phyloP scores from a whole-genome alignment of 2,888 invertebrate genomes.

The Branchellion lobata region DNA sequence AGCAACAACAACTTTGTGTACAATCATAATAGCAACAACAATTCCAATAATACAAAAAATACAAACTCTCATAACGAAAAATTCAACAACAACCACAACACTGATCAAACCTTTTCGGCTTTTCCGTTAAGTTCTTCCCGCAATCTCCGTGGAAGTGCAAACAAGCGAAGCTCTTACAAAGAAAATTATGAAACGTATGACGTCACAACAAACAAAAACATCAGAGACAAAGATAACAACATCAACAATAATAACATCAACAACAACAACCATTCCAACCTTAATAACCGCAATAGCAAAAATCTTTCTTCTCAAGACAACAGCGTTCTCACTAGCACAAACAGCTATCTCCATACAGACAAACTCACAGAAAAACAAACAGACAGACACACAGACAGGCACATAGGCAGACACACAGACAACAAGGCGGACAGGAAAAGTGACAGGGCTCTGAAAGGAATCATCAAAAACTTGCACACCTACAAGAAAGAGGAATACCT shows the following conservation, averaged over 20 bases:
- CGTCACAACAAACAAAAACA: neutral
- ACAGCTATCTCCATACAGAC: no score
- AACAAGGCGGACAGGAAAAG: neutral
- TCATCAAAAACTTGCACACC: neutral
- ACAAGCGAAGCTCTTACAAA: neutral
- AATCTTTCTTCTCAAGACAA: no score
- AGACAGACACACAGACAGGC: no score
- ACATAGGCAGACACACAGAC: no score
- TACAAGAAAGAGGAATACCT: neutral
- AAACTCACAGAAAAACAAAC: no score
- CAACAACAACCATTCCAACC: neutral
- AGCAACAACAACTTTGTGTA: neutral
- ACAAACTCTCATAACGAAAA: neutral
- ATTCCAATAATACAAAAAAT: no score
- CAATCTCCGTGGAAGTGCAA: neutral
- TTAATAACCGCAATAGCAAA: neutral
- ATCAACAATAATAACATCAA: neutral
- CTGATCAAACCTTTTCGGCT: neutral
- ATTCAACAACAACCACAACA: neutral
- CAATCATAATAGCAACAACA: no score
- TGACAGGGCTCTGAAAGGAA: neutral
- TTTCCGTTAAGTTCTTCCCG: neutral
- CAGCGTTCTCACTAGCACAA: no score
- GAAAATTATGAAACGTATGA: neutral
- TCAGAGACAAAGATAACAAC: neutral